Evolutionary conservation across 1,140 invertebrate genomes (phyloP), one percentile per base, ranked within the genome.

Genomic region (Drosophila littoralis): DNA sequence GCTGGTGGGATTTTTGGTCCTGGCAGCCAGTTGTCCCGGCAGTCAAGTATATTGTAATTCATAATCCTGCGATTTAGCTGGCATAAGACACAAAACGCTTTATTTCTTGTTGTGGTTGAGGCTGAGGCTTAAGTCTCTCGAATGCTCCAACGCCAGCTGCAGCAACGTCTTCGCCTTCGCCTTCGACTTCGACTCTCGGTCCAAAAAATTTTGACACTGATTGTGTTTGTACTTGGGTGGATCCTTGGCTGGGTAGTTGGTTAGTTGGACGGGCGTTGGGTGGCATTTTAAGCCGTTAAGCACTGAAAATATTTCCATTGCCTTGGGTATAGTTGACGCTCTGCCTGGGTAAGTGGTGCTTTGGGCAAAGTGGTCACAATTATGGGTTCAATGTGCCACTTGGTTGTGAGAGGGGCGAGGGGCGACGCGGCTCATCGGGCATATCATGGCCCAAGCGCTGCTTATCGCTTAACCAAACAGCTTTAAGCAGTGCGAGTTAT

Each of bases 191-290:
- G 79, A 48, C 48, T 36, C 36, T 51, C 35, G 50, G 51, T 76
- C 58, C 64, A 89, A 28, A 86, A 88, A 86, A 79, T 86, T 86
- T 69, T 89, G 82, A 86, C 82, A 89, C 86, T 89, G 82, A 86
- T 86, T 86, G 80, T 86, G 76, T 79, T 89, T 82, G 79, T 61
- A 54, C 48, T 74, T 33, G 60, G 68, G n/a, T 38, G 68, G 38
- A 12, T 28, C 22, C 22, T 28, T 28, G 22, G 22, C 22, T 28
- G 22, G 33, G 2, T 10, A 15, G n/a, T 8, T 17, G 22, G 33
- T 5, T 10, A 15, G n/a, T 8, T 17, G 64, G 4, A 17, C 6
- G 6, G 12, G 15, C 33, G 13, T 10, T 40, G 38, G 33, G 35
- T 9, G 9, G 8, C 48, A 48, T 52, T 74, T 73, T 85, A 78